These are phyloP conservation scores for Sycophaga agraensis DNA, from an alignment of 1,140 invertebrate genomes.

Conservation along the genomic window DNA sequence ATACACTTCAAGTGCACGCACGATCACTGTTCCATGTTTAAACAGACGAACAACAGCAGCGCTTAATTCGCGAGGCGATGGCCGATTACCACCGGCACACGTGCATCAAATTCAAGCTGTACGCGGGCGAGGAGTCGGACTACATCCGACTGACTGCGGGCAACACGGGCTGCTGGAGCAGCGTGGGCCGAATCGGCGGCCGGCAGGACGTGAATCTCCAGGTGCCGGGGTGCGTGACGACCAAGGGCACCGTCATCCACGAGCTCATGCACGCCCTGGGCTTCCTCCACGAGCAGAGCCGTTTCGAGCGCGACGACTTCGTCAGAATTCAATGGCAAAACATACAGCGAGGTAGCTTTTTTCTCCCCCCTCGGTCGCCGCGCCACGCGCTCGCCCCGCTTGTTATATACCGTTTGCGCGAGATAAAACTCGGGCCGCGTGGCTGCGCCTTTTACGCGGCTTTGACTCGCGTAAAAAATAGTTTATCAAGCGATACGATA, in stretches of 20 bases:
- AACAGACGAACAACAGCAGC: conserved; percentile 53
- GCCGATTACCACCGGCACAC: conserved; percentile 70
- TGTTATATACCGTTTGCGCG: no score
- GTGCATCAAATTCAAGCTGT: conserved; percentile 72
- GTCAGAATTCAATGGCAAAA: conserved; percentile 74
- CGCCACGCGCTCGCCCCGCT: no score
- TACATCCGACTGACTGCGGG: conserved; percentile 69
- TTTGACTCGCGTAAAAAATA: no score
- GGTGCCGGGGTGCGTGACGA: conserved; percentile 70
- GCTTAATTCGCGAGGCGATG: conserved; percentile 65
- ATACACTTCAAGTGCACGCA: no score
- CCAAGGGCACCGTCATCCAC: conserved; percentile 77
- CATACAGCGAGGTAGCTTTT: conserved; percentile 63
- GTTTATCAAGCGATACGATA: no score
- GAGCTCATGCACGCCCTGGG: conserved; percentile 85
- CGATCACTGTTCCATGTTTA: no score
- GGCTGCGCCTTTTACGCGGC: no score
- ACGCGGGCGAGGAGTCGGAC: conserved; percentile 62
- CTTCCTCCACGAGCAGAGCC: conserved; percentile 85
- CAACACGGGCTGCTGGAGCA: conserved; percentile 80
- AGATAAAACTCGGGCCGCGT: no score
- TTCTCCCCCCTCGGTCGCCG: neutral
- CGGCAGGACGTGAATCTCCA: conserved; percentile 74
- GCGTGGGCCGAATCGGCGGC: conserved; percentile 71
- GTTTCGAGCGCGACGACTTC: conserved; percentile 75